Evolutionary conservation across 2,888 invertebrate species (phyloP), one percentile per base, ranked within the genome.

Genomic region (Eulithis prunata): DNA sequence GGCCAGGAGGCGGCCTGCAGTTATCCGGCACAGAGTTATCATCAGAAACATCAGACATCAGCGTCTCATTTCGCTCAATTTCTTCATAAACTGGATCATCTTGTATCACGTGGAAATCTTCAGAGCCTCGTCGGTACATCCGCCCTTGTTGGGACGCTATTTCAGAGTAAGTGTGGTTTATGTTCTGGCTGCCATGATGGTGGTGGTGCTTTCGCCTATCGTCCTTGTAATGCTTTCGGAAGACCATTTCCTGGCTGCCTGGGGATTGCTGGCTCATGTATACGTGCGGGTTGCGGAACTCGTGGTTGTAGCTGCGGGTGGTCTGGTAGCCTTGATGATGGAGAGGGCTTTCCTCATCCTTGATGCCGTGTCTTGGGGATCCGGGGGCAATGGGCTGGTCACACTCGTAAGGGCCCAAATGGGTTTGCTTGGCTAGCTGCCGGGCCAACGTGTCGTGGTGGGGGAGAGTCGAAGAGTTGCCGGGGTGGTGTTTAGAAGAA

Each of bases 31-130:
- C 93, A 12, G 93, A 93, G 58, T 93, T 93, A 61, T 97, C 97
- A 79, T 97, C 96, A 52, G 96, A 96, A 94, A 96, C 94, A 79
- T 96, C 96, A 0, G 96, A 96, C 78, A 95, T 95, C 57, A 95
- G 94, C 3, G 96, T 95, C 78, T 96, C 96, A 75, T 95, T 94
- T 7, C 96, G 92, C 77, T 96, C 96, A 63, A 97, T 96, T 80
- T 96, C 96, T 82, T 97, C 97, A 83, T 97, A 97, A 2, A 97
- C 96, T 0, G 97, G 97, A 78, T 96, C 96, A 75, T 96, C 96
- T 78, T 95, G 94, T 64, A 94, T 93, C 57, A 94, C 94, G 49
- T 94, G 86, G 61, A 93, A 94, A 66, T 93, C 95, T 52, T 94
- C 93, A n/a, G 94, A 91, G 0, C 94, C 94, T 28, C 94, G 90